Conservation (phyloP, 53 echinoderm and acorn worm genomes). For the Crossaster papposus region DNA sequence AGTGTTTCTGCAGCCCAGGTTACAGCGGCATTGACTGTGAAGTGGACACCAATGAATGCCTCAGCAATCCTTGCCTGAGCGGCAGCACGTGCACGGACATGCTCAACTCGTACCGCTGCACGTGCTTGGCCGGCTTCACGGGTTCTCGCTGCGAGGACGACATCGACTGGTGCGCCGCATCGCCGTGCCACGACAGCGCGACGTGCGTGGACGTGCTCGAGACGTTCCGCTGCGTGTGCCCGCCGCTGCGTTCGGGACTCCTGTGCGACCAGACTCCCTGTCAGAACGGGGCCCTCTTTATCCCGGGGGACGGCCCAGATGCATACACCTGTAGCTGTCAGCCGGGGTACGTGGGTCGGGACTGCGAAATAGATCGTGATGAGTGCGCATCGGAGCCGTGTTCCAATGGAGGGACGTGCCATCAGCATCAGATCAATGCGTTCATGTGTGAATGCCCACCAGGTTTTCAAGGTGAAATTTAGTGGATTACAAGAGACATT, state of each 20-base stretch:
- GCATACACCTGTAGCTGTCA: constrained; percentile 21
- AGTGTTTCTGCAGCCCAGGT: constrained; percentile 22
- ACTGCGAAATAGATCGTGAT: constrained; percentile 61
- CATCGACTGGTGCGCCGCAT: constrained; percentile 25
- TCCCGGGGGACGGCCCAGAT: neutral
- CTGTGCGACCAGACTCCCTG: constrained; percentile 32
- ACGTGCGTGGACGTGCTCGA: neutral
- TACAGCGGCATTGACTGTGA: constrained; percentile 18
- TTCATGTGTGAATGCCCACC: constrained; percentile 32
- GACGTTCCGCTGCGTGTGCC: constrained; percentile 9
- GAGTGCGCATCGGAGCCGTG: constrained; percentile 36
- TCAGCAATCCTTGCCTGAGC: constrained; percentile 22
- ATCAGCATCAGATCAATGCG: constrained; percentile 18
- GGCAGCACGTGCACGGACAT: constrained; percentile 27
- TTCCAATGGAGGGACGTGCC: constrained; percentile 26
- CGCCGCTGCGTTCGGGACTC: neutral
- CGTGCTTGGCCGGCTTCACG: constrained; percentile 11
- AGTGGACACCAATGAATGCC: constrained; percentile 39
- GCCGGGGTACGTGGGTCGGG: constrained; percentile 42
- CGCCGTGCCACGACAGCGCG: constrained; percentile 28
- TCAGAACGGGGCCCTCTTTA: constrained; percentile 14
- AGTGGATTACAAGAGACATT: neutral
- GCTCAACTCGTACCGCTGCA: neutral
- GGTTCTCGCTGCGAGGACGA: constrained; percentile 11
- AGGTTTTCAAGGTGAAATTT: constrained; percentile 35